Evolutionary conservation across 1,140 invertebrate species (phyloP), one percentile per base, ranked within the genome.

Genomic region (Drosophila pseudoananassae): DNA sequence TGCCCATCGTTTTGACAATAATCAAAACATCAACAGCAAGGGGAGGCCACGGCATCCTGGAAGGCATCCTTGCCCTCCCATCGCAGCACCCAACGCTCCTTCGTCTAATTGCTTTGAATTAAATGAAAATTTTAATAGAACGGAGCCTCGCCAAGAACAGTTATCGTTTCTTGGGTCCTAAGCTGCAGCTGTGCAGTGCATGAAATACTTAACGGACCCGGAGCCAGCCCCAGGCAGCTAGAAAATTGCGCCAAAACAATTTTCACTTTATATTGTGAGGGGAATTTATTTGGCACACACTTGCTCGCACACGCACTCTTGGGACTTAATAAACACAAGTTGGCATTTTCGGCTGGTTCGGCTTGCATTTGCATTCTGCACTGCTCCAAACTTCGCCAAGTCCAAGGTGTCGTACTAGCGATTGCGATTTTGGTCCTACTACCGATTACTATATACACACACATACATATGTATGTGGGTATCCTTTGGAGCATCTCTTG

Each of bases 61-160:
- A 4, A 33, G 38, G 64, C 53, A 63, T 29, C 31, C 46, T 40
- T 38, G 36, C 38, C 14, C 5, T n/a, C 15, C 15, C 14, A 8
- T 3, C 40, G n/a, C 12, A 15, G 36, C 46, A 31, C 46, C 38
- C 51, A 27, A 5, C 40, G 14, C 40, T 66, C 75, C 33, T 36
- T 10, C 9, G 3, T 36, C 43, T 87, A 87, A 87, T 87, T 87
- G 82, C 82, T 88, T 88, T 87, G 78, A 88, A 88, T 87, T 88
- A 88, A 87, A 87, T 87, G 82, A 82, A 87, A 88, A 87, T 87
- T 88, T 87, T 87, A 87, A 87, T 87, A 82, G 82, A 72, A 87
- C 87, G 76, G 66, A 78, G 75, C 65, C 76, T 77, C 71, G 78
- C 63, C 82, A 81, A 70, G 76, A 87, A 74, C 78, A 55, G 81